Evolutionary conservation across 35 echinoderm and acorn worm species (phyloP).

Genomic region (Ptychodera flava): DNA sequence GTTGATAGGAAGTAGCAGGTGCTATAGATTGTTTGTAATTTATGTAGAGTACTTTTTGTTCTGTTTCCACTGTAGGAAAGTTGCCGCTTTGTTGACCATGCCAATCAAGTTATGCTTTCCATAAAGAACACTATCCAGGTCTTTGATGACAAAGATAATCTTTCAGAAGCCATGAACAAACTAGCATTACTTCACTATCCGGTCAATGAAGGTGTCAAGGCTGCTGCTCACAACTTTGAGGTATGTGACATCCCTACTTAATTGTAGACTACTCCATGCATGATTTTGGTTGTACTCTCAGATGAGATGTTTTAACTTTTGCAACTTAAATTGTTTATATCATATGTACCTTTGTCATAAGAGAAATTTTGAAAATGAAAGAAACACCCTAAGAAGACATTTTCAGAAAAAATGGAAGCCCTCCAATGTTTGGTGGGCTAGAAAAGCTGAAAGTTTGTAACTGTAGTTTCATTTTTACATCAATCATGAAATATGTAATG

Average conservation of each 20-base stretch:
- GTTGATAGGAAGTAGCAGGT: too few relatives aligned
- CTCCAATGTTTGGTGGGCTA: too few relatives aligned
- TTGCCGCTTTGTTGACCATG: conserved; percentile 93
- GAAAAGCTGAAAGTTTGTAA: neutral
- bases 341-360: too few relatives aligned
- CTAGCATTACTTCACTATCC: conserved; percentile 61
- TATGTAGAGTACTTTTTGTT: too few relatives aligned
- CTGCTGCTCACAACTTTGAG: conserved; percentile 67
- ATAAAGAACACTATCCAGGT: conserved; percentile 59
- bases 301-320: too few relatives aligned
- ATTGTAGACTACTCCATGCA: too few relatives aligned
- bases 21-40: too few relatives aligned
- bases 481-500: neutral
- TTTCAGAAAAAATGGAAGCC: too few relatives aligned
- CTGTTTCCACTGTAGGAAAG: conserved; percentile 68
- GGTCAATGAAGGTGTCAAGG: conserved; percentile 34
- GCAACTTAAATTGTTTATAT: too few relatives aligned
- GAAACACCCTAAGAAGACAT: too few relatives aligned
- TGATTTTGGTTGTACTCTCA: too few relatives aligned
- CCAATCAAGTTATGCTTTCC: conserved; percentile 59
- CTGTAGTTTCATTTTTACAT: neutral
- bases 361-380: too few relatives aligned
- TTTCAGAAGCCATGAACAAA: conserved; percentile 44
- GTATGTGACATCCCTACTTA: conserved; percentile 23
- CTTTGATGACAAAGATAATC: conserved; percentile 55